These are phyloP conservation scores for Scalopus aquaticus DNA, from an alignment of 2,113 vertebrate species.

Conservation along the genomic window DNA sequence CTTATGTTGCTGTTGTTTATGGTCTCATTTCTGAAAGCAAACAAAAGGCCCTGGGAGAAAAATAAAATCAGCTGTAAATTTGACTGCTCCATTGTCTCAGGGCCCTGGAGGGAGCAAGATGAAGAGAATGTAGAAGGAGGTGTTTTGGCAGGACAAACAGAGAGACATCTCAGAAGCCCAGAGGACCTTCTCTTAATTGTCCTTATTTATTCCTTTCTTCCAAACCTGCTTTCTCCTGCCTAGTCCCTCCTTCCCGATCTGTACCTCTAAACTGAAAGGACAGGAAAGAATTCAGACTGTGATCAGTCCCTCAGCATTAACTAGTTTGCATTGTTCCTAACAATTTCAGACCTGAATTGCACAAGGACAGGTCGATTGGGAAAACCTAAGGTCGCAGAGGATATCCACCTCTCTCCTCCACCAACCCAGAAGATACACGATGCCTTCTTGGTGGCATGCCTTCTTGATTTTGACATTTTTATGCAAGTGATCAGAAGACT, in stretches of 20 bases:
- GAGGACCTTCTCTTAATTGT: background rate
- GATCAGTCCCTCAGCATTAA: background rate
- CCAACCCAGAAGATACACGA: background rate
- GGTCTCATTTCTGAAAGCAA: background rate
- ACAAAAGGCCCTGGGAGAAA: background rate
- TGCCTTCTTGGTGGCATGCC: background rate
- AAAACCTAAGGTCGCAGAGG: background rate
- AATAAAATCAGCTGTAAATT: background rate
- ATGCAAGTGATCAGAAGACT: background rate
- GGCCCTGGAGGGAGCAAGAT: background rate
- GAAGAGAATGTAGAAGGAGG: background rate
- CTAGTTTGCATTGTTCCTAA: background rate
- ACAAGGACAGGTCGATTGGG: background rate
- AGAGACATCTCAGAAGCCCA: background rate
- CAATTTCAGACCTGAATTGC: background rate
- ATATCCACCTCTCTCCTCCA: fast-evolving
- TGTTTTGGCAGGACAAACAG: fast-evolving
- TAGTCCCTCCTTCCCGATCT: background rate
- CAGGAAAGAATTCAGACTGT: background rate
- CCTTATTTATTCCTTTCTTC: background rate
- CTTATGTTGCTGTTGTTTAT: background rate
- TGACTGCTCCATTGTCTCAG: background rate
- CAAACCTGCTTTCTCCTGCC: background rate
- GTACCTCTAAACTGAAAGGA: background rate
- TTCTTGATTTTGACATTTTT: background rate